Base-by-base conservation (phyloP, 2,888 invertebrate species). In the Eristalis tenax region DNA sequence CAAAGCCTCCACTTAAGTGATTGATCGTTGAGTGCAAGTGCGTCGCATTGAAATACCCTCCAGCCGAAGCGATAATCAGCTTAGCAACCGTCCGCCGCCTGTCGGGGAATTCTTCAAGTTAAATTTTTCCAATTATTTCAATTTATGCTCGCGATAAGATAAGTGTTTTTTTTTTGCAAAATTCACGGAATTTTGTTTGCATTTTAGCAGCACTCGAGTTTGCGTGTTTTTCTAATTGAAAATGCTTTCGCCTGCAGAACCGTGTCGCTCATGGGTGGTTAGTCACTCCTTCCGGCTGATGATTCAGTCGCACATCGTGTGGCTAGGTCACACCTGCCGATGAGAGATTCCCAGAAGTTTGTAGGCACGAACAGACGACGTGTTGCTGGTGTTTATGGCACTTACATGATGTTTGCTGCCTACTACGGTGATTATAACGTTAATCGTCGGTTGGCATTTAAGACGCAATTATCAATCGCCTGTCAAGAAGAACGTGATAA, bases 221-320 rank as follows among this genome's bases (percentile, higher is more conserved):
- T 43, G n/a, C 18, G 18, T 50, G n/a, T 50, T 8, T 18, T 50
- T 50, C 50, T 50, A 50, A 50, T 50, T 50, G 50, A 50, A 43
- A 43, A 43, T 43, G 15, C 4, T 15, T 43, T 10, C 32, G 32
- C 32, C 32, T 32, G 32, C 32, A 1, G 15, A 15, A n/a, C 8
- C 18, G 50, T 13, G 38, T 13, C 38, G 38, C 38, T 13, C 38
- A 2, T 1, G 15, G 6, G 10, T n/a, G n/a, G 23, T 77, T 69
- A 70, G 56, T 70, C 64, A 70, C 32, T 5, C 6, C 28, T 78
- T 78, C 78, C 78, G 78, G 56, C 35, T 4, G 23, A n/a, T 78
- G 78, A 70, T 10, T 78, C 78, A 70, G 26, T 63, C 23, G n/a
- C 8, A 1, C 22, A n/a, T 13, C 32, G 69, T 40, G 38, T 35